These are phyloP conservation scores for Phymastichus coffea DNA, from an alignment of 1,140 invertebrate genomes.

Conservation along the genomic window DNA sequence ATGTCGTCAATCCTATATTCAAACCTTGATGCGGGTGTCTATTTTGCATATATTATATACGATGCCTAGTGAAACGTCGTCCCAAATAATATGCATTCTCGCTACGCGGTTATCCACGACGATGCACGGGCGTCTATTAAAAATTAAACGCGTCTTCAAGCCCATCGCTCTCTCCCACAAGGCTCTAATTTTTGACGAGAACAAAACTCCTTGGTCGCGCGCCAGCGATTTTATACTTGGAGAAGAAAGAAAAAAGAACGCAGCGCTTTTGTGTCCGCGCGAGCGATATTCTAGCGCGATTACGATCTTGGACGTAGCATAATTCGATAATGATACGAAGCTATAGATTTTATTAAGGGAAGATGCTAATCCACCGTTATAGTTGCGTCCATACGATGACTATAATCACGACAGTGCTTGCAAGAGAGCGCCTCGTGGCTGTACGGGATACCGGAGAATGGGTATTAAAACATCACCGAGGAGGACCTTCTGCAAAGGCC, in stretches of 20 bases:
- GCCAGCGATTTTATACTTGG: not conserved
- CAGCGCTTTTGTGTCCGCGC: no score
- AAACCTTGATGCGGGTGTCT: no score
- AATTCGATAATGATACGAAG: slow-evolving; percentile 55
- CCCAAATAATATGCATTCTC: slow-evolving; percentile 26
- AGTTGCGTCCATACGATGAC: slow-evolving; percentile 37
- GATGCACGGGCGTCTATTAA: slow-evolving; percentile 20
- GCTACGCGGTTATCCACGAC: no score
- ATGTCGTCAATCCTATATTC: no score
- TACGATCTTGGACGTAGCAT: slow-evolving; percentile 49
- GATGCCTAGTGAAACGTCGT: no score
- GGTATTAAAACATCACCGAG: slow-evolving; percentile 52
- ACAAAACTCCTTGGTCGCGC: not conserved
- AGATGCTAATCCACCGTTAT: slow-evolving; percentile 52
- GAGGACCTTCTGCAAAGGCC: not conserved
- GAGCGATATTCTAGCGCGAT: slow-evolving; percentile 35
- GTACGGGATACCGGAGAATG: slow-evolving; percentile 37
- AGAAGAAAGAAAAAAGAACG: not conserved
- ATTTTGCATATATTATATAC: no score
- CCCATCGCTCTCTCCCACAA: not conserved
- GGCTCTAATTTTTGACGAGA: not conserved
- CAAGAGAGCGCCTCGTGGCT: not conserved
- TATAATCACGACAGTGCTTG: slow-evolving; percentile 47
- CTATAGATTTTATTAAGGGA: slow-evolving; percentile 49
- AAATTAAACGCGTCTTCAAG: slow-evolving; percentile 9